phyloP scores from a whole-genome alignment of 2,888 invertebrate species.

The Rhodophaea formosa region DNA sequence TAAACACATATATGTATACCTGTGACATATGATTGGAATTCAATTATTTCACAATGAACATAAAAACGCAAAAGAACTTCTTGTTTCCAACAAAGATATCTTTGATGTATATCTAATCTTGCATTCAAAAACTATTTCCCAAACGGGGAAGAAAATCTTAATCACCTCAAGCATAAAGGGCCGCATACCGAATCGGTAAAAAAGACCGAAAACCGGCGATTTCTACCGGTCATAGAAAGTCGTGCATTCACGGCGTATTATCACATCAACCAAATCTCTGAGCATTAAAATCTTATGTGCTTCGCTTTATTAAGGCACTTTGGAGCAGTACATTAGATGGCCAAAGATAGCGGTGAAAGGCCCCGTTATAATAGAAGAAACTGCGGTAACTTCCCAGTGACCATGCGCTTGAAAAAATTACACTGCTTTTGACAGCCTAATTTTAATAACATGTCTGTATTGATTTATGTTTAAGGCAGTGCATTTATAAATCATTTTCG shows the following conservation, averaged over 20 bases:
- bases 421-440: slow-evolving; percentile 46
- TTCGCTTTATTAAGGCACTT: slow-evolving; percentile 75
- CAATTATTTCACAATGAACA: too few relatives aligned
- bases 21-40: too few relatives aligned
- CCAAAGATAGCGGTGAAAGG: slow-evolving; percentile 80
- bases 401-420: slow-evolving; percentile 53
- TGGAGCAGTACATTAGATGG: slow-evolving; percentile 74
- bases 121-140: not conserved
- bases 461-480: slow-evolving; percentile 39
- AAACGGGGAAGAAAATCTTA: not conserved
- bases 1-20: too few relatives aligned
- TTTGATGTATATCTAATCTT: not conserved
- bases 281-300: slow-evolving; percentile 77
- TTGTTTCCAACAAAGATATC: not conserved
- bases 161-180: slow-evolving; percentile 6
- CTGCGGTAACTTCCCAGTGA: slow-evolving; percentile 56
- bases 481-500: not conserved
- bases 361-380: slow-evolving; percentile 74
- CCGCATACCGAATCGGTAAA: slow-evolving; percentile 13
- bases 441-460: slow-evolving; percentile 46
- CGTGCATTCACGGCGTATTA: slow-evolving; percentile 76
- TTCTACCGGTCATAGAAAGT: slow-evolving; percentile 60
- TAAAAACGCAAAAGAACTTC: too few relatives aligned
- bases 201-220: slow-evolving; percentile 10
- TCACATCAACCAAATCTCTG: slow-evolving; percentile 74